A percentile compares a stretch with the other conserved stretches of the same genome.
These are phyloP conservation scores for Exocentrus adspersus DNA, from an alignment of 2,888 invertebrate genomes.

Conservation along the genomic window DNA sequence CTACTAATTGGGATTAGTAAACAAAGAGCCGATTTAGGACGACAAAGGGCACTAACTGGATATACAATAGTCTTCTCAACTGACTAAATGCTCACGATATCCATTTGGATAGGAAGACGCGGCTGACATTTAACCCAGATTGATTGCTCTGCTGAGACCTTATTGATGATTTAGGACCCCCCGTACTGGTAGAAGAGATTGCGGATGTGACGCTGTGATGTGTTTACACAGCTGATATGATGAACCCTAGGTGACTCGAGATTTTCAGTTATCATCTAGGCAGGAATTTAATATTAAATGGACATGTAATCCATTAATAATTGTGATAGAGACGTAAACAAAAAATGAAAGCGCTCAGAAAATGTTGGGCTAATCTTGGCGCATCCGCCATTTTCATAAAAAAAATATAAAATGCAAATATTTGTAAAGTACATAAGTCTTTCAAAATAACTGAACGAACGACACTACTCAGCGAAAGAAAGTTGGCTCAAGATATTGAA, in stretches of 20 bases:
- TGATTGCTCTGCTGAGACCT: constrained; percentile 11
- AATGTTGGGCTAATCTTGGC: too few species aligned
- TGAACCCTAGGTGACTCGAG: not conserved
- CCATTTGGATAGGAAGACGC: constrained; percentile 14
- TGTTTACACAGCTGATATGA: not conserved
- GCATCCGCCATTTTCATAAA: too few species aligned
- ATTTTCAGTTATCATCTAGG: too few species aligned
- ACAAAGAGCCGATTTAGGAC: constrained; percentile 18
- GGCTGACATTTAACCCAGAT: constrained; percentile 20
- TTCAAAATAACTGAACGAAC: too few species aligned
- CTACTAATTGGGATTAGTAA: constrained; percentile 13
- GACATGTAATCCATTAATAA: too few species aligned
- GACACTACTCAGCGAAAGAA: too few species aligned
- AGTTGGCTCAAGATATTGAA: too few species aligned
- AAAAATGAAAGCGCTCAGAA: too few species aligned
- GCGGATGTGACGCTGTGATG: constrained; percentile 6
- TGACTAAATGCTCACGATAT: constrained; percentile 19
- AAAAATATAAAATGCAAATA: too few species aligned
- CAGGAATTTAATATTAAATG: too few species aligned
- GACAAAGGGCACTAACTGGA: constrained; percentile 21
- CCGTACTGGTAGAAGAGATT: constrained; percentile 1
- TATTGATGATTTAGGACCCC: not conserved
- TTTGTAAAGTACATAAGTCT: too few species aligned
- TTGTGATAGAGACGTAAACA: too few species aligned
- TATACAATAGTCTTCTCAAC: constrained; percentile 14